phyloP scores from a whole-genome alignment of 1,140 invertebrate genomes.

The Aradophagus sp. region DNA sequence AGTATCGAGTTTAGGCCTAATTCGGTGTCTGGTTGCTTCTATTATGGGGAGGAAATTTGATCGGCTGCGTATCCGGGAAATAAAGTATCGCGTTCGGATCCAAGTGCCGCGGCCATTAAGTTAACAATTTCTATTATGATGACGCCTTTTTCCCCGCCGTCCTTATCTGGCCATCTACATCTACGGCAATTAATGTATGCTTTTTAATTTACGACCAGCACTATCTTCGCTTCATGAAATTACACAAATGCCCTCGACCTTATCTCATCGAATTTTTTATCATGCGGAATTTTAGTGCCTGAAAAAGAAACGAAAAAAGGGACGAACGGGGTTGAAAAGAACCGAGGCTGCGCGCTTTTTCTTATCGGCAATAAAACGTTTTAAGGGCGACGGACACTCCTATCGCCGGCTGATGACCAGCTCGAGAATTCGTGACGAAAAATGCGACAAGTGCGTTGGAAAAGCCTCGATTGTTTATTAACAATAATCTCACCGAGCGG shows the following conservation, averaged over 20 bases:
- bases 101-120: conserved; percentile 6
- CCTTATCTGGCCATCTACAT: not conserved
- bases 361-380: conserved; percentile 42
- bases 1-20: conserved; percentile 43
- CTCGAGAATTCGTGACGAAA: too few species aligned
- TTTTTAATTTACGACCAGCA: conserved; percentile 2
- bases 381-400: conserved; percentile 17
- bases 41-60: conserved; percentile 49
- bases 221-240: conserved; percentile 8
- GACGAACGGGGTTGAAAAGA: too few species aligned
- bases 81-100: conserved; percentile 38
- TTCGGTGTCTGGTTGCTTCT: conserved; percentile 30
- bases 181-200: too few species aligned
- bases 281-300: conserved; percentile 13
- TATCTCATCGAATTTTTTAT: conserved; percentile 23
- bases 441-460: too few species aligned
- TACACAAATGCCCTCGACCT: conserved; percentile 16
- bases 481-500: too few species aligned
- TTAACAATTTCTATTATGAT: conserved; percentile 20
- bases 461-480: too few species aligned
- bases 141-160: not conserved
- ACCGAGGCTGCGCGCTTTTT: conserved; percentile 17
- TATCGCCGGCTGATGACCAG: too few species aligned
- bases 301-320: conserved; percentile 11
- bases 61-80: conserved; percentile 46